Evolutionary conservation across 1,140 invertebrate species (phyloP).

Genomic region (Drosophila sechellia): DNA sequence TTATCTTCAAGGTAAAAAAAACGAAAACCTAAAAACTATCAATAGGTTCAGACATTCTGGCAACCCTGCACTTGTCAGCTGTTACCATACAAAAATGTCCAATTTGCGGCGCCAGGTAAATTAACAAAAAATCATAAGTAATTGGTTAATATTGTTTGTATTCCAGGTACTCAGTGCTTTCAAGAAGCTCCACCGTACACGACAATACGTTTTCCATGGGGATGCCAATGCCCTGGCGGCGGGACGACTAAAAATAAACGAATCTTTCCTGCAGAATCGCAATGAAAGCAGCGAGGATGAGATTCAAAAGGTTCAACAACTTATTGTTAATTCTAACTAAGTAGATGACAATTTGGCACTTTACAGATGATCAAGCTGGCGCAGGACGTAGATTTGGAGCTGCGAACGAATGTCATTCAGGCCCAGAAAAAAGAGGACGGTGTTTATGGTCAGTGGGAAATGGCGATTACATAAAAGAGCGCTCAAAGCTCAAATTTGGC

Average conservation of each 20-base stretch:
- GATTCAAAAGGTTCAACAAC: slow-evolving; percentile 65
- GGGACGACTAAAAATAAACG: slow-evolving; percentile 71
- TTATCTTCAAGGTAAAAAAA: not conserved
- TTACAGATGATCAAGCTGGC: slow-evolving; percentile 75
- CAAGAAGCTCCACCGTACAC: slow-evolving; percentile 77
- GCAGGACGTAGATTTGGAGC: slow-evolving; percentile 68
- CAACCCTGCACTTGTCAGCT: not conserved
- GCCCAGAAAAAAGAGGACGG: slow-evolving; percentile 61
- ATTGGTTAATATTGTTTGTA: not conserved
- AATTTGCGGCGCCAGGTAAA: slow-evolving; percentile 64
- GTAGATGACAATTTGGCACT: not conserved
- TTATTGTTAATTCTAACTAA: not conserved
- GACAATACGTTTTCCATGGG: slow-evolving; percentile 71
- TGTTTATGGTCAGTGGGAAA: slow-evolving; percentile 61
- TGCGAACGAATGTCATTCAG: slow-evolving; percentile 81
- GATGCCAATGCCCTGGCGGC: slow-evolving; percentile 58
- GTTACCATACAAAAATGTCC: slow-evolving; percentile 56
- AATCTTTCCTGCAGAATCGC: slow-evolving; percentile 68
- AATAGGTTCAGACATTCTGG: not conserved
- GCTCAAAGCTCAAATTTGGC: not conserved
- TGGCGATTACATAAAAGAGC: slow-evolving; percentile 54
- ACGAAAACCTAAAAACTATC: not conserved
- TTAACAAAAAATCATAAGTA: slow-evolving; percentile 2
- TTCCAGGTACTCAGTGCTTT: slow-evolving; percentile 70
- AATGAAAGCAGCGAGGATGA: slow-evolving; percentile 60